Evolutionary conservation across 2,797 vertebrate species (phyloP).

Genomic region (Coccyzus lansbergi): DNA sequence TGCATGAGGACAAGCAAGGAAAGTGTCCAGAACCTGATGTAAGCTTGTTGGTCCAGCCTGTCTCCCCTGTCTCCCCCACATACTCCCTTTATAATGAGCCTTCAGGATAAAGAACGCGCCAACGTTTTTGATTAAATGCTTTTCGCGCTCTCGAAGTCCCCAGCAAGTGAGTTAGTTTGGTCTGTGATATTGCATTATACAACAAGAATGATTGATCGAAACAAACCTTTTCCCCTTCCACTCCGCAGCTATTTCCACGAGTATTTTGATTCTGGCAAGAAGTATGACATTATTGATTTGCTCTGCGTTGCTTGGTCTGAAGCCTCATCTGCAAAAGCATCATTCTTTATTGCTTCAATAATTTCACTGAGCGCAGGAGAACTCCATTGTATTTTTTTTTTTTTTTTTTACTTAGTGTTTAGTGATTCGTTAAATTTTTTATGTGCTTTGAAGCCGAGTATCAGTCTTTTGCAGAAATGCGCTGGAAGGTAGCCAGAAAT

Average conservation of each 20-base stretch:
- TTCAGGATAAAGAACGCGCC: constrained; percentile 51
- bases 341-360: constrained; percentile 81
- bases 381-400: constrained; percentile 70
- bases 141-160: constrained; percentile 71
- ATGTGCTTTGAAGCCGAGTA: constrained; percentile 68
- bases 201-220: constrained; percentile 55
- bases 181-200: constrained; percentile 45
- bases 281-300: constrained; percentile 78
- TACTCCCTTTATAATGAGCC: constrained; percentile 11
- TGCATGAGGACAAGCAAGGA: neutral
- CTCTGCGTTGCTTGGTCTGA: constrained; percentile 60
- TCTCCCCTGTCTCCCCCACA: neutral
- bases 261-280: constrained; percentile 74
- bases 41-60: neutral
- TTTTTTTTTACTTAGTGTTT: constrained; percentile 69
- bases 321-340: constrained; percentile 79
- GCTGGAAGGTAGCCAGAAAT: constrained; percentile 43
- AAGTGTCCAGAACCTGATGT: neutral
- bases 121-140: constrained; percentile 74
- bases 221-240: constrained; percentile 45
- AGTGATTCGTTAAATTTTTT: constrained; percentile 79
- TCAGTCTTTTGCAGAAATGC: constrained; percentile 50
- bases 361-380: constrained; percentile 76
- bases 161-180: constrained; percentile 60
- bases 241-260: constrained; percentile 70